A percentile compares a stretch with the other conserved stretches of the same genome.
phyloP scores from a whole-genome alignment of 2,888 invertebrate species.

The Stegana nigrithorax region DNA sequence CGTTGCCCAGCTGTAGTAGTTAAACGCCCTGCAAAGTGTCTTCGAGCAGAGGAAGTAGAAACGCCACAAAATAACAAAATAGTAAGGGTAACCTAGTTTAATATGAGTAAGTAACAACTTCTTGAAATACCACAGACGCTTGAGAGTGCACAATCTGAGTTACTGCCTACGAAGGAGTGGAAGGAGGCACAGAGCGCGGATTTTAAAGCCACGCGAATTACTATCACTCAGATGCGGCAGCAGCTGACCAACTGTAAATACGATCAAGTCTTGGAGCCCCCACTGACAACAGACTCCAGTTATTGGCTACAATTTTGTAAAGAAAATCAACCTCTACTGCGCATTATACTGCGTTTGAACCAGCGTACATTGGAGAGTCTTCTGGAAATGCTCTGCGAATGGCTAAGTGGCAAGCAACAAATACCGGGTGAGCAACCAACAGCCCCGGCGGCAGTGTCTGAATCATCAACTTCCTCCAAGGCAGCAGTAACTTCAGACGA shows the following conservation, averaged over 20 bases:
- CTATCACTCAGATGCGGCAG: constrained; percentile 42
- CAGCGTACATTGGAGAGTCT: constrained; percentile 63
- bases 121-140: constrained; percentile 27
- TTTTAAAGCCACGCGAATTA: constrained; percentile 51
- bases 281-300: constrained; percentile 46
- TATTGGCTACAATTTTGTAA: constrained; percentile 61
- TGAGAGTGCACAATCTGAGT: constrained; percentile 37
- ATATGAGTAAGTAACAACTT: neutral
- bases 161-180: constrained; percentile 66
- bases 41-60: constrained; percentile 18
- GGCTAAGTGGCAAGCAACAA: constrained; percentile 42
- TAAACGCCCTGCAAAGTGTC: constrained; percentile 39
- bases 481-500: constrained; percentile 15
- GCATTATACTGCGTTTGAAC: constrained; percentile 57
- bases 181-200: constrained; percentile 53
- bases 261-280: constrained; percentile 42
- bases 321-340: constrained; percentile 56
- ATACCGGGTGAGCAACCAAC: neutral
- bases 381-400: constrained; percentile 57
- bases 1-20: constrained; percentile 64
- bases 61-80: neutral
- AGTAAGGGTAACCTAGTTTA: neutral
- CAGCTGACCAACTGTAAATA: constrained; percentile 38
- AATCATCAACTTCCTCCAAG: constrained; percentile 4
- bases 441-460: constrained; percentile 8